phyloP scores from a whole-genome alignment of 2,888 invertebrate species.

The Boloria euphrosyne region DNA sequence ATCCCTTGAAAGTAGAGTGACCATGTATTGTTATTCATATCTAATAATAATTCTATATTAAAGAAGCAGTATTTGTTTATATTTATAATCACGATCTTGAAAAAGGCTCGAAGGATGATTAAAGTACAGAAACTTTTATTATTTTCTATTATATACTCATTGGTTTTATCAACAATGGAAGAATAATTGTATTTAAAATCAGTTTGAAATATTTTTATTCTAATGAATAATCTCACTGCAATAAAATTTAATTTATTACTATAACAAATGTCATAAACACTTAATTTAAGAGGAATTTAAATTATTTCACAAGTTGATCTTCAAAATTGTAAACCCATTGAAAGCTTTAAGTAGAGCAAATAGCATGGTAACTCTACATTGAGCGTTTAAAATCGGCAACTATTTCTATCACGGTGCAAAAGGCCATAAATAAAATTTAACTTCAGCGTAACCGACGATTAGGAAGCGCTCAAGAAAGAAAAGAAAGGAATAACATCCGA shows the following conservation, averaged over 20 bases:
- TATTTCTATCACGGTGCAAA: constrained; percentile 20
- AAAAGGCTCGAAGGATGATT: too few relatives aligned
- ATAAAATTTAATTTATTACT: too few relatives aligned
- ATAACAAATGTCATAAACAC: too few relatives aligned
- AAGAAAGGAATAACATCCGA: not conserved
- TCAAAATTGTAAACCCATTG: too few relatives aligned
- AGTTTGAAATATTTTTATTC: too few relatives aligned
- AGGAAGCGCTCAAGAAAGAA: constrained; percentile 19
- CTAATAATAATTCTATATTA: not conserved
- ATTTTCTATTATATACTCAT: not conserved
- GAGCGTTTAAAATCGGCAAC: constrained; percentile 21
- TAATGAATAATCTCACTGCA: too few relatives aligned
- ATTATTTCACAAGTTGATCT: too few relatives aligned
- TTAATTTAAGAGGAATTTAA: too few relatives aligned
- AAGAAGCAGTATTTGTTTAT: too few relatives aligned
- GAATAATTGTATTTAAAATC: too few relatives aligned
- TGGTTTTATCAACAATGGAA: too few relatives aligned
- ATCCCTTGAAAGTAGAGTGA: constrained; percentile 53
- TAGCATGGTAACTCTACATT: constrained; percentile 12
- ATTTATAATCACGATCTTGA: too few relatives aligned
- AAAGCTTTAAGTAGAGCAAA: not conserved
- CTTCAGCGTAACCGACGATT: not conserved
- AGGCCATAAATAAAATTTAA: constrained; percentile 27
- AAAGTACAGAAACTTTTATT: not conserved
- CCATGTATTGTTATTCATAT: constrained; percentile 36